Base-by-base conservation (phyloP, 2,113 vertebrate species). In the Salvator merianae region DNA sequence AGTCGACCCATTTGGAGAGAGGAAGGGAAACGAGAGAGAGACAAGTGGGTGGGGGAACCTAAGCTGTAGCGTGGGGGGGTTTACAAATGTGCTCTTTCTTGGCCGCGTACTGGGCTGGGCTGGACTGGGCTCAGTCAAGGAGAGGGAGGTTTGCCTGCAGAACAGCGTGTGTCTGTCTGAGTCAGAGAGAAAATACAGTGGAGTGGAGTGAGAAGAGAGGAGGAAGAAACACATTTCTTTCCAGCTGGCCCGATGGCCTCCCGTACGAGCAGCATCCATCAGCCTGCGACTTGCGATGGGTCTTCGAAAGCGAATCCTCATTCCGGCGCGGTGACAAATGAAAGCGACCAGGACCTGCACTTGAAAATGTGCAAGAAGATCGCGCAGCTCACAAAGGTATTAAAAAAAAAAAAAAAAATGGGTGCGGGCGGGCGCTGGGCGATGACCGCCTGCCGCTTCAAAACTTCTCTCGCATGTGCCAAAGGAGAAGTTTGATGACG, bases 291-390 rank as follows among this genome's bases (percentile, higher is more conserved):
- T 85, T 93, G 94, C 92, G 95, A 93, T 92, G 97, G 96, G 93
- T 95, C 97, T 95, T 96, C 97, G 94, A 96, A 96, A 95, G 94
- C 96, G 65, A 94, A 96, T 89, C 94, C 93, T 88, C n/a, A n/a
- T n/a, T n/a, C 34, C 34, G 2, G 4, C 66, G 93, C 91, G 90
- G 92, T 95, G 16, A 16, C 93, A 76, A 96, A 96, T 88, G 97
- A 97, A 85, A 95, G 96, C 88, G 95, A 91, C 87, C 94, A 95
- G 81, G 97, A 98, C 88, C 97, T 99, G 96, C 98, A 99, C 93
- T 47, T 95, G 91, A 98, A 98, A 94, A 99, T 99, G 98, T 99
- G 98, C 95, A 99, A 99, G 96, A 99, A 99, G 96, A 99, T 99
- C 63, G 99, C 99, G 14, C 99, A 99, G 96, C 98, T 99, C 83